A percentile compares a stretch with the other conserved stretches of the same genome.
phyloP scores from a whole-genome alignment of 2,113 vertebrate species.

The Malurus alboscapulatus region DNA sequence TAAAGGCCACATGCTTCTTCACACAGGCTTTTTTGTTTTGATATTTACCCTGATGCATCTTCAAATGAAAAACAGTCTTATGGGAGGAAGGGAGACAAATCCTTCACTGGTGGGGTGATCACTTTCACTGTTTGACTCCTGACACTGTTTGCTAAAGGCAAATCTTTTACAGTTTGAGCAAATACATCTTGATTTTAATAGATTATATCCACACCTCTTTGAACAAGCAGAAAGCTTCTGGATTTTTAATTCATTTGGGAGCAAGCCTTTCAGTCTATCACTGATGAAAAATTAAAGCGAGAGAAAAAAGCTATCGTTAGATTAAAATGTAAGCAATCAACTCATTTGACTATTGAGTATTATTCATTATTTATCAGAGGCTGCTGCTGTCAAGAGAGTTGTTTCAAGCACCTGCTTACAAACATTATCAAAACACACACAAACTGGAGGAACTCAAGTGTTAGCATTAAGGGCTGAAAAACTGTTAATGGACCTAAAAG shows the following conservation, averaged over 20 bases:
- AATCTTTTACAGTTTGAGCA: neutral
- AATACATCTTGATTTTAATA: neutral
- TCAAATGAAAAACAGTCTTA: neutral
- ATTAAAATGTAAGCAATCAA: neutral
- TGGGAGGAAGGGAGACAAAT: neutral
- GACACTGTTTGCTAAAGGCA: neutral
- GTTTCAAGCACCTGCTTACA: neutral
- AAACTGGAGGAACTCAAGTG: neutral
- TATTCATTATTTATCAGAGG: neutral
- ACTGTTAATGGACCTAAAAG: neutral
- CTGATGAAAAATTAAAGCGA: neutral
- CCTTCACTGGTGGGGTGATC: neutral
- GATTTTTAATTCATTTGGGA: neutral
- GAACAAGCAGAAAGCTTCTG: neutral
- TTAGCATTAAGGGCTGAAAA: neutral
- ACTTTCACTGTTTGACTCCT: neutral
- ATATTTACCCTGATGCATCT: neutral
- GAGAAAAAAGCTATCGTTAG: neutral
- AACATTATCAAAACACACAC: neutral
- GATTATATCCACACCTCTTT: neutral
- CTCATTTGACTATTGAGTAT: neutral
- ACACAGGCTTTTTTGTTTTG: neutral
- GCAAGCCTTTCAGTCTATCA: neutral
- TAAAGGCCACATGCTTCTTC: slow-evolving; percentile 3
- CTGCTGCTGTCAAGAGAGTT: neutral